A percentile compares a stretch with the other conserved stretches of the same genome.
phyloP scores from a whole-genome alignment of 1,140 invertebrate genomes.

The Epicauta chinensis region DNA sequence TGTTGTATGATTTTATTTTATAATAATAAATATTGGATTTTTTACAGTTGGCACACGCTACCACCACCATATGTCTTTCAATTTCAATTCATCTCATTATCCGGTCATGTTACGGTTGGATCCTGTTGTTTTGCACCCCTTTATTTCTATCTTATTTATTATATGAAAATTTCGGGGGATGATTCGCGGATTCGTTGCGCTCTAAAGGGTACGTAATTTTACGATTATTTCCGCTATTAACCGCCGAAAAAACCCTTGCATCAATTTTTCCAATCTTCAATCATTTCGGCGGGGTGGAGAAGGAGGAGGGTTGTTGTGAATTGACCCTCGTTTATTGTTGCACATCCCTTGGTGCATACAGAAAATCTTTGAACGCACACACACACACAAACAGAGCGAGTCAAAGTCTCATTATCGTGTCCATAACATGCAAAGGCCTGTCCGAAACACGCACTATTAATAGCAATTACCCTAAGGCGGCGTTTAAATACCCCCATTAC shows the following conservation, averaged over 20 bases:
- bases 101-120: constrained; percentile 10
- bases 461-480: constrained; percentile 37
- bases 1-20: constrained; percentile 10
- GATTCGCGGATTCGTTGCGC: not conserved
- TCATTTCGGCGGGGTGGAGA: no score
- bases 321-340: no score
- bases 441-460: constrained; percentile 36
- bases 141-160: not conserved
- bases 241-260: no score
- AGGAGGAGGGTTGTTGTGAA: no score
- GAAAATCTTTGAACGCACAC: not conserved
- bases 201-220: not conserved
- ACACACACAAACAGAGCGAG: not conserved
- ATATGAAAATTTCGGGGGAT: not conserved
- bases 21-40: constrained; percentile 16
- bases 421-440: constrained; percentile 37
- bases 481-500: constrained; percentile 33
- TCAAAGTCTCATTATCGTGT: constrained; percentile 33
- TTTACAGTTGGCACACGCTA: constrained; percentile 3
- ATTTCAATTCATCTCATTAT: constrained; percentile 10
- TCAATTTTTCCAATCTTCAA: no score
- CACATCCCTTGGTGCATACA: not conserved
- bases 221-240: not conserved
- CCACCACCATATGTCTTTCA: constrained; percentile 13
- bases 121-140: constrained; percentile 15